Evolutionary conservation across 2,888 invertebrate species (phyloP).

Genomic region (Agrilus cyanescens): DNA sequence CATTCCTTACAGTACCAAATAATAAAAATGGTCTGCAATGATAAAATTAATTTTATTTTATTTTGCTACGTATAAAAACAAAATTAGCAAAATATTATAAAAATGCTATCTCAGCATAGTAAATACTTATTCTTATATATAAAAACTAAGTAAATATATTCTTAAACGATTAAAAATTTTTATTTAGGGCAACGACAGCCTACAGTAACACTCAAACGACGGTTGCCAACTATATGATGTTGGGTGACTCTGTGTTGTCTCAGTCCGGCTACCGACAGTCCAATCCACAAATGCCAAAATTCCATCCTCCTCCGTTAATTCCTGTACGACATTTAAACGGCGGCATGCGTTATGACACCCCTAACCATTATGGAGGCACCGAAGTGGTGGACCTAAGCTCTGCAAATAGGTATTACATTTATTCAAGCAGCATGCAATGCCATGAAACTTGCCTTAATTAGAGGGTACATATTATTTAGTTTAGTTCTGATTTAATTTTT

Average conservation of each 20-base stretch:
- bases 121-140: too few species aligned
- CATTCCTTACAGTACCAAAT: too few species aligned
- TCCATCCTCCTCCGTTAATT: constrained; percentile 41
- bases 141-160: neutral
- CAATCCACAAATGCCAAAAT: constrained; percentile 37
- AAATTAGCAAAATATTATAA: too few species aligned
- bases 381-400: constrained; percentile 20
- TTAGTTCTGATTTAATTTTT: neutral
- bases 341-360: constrained; percentile 25
- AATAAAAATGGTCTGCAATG: neutral
- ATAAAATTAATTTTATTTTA: neutral
- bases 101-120: too few species aligned
- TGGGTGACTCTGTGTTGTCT: constrained; percentile 29
- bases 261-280: constrained; percentile 30
- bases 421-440: too few species aligned
- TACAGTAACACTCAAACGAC: constrained; percentile 33
- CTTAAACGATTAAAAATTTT: constrained; percentile 8
- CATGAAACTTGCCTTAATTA: neutral
- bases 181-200: constrained; percentile 36
- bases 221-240: constrained; percentile 30
- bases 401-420: constrained; percentile 6
- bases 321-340: constrained; percentile 36
- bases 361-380: constrained; percentile 13
- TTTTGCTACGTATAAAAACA: too few species aligned
- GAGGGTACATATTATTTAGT: neutral